Conservation (phyloP, 2,888 invertebrate genomes). For the Eristalis intricaria region DNA sequence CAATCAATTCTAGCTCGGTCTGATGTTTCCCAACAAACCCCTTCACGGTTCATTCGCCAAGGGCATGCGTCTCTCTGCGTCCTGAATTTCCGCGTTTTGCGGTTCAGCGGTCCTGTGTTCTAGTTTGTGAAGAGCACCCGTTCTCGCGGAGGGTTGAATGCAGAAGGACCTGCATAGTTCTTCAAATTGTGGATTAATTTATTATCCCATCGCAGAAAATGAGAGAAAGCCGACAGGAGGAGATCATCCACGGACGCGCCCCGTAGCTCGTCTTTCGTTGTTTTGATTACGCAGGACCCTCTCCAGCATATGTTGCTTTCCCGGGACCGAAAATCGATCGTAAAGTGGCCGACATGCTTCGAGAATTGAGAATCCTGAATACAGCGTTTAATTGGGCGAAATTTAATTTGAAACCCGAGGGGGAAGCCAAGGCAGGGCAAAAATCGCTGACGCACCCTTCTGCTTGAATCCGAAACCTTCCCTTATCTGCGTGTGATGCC, state of each 20-base stretch:
- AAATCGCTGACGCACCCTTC: conserved; percentile 48
- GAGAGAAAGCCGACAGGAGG: conserved; percentile 3
- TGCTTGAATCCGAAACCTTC: conserved; percentile 32
- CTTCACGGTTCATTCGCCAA: conserved; percentile 66
- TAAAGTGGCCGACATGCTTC: conserved; percentile 67
- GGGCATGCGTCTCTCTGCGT: conserved; percentile 18
- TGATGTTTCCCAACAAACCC: conserved; percentile 52
- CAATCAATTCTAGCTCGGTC: conserved; percentile 46
- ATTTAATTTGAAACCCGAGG: conserved; percentile 59
- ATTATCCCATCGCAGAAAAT: conserved; percentile 54
- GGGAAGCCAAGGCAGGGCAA: not conserved
- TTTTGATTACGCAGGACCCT: conserved; percentile 65
- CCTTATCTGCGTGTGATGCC: conserved; percentile 55
- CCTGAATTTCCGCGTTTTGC: conserved; percentile 30
- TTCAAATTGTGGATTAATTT: conserved; percentile 69
- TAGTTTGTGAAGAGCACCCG: conserved; percentile 34
- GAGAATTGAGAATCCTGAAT: conserved; percentile 49
- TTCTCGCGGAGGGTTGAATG: conserved; percentile 27
- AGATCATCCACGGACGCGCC: conserved; percentile 36
- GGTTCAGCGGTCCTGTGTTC: conserved; percentile 29
- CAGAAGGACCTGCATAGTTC: conserved; percentile 50
- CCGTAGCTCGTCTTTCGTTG: conserved; percentile 52
- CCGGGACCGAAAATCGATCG: conserved; percentile 54
- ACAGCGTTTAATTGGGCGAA: conserved; percentile 63
- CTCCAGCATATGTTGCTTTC: conserved; percentile 67